Conservation (phyloP, 2,113 vertebrate genomes). For the Coptodon bakossiorum region DNA sequence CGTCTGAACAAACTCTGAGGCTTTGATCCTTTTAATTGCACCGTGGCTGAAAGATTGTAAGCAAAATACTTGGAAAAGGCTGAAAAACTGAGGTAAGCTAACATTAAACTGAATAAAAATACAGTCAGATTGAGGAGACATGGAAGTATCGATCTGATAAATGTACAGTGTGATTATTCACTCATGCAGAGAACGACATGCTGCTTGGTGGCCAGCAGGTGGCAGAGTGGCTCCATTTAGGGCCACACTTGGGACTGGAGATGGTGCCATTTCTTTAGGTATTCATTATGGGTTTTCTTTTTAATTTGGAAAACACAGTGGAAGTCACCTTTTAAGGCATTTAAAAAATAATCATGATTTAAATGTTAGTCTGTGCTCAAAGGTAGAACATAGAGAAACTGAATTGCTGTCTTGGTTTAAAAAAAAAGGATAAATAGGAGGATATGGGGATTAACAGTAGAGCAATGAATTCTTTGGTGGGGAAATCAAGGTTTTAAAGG, state of each 20-base stretch:
- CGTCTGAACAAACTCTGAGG: neutral
- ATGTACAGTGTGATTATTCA: neutral
- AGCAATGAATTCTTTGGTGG: neutral
- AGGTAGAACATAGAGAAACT: neutral
- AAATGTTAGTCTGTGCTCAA: neutral
- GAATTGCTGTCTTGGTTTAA: neutral
- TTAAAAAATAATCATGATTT: neutral
- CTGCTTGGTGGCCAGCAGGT: constrained; percentile 35
- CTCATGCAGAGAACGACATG: neutral
- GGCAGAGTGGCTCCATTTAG: constrained; percentile 32
- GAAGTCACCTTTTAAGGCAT: neutral
- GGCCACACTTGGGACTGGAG: neutral
- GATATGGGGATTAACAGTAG: neutral
- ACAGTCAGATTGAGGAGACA: neutral
- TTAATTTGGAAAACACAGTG: neutral
- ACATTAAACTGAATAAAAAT: neutral
- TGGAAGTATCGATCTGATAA: neutral
- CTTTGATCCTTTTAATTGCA: neutral
- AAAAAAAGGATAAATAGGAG: neutral
- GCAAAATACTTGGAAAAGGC: neutral
- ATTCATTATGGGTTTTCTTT: accelerated
- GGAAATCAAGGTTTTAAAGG: neutral
- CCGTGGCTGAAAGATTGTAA: neutral
- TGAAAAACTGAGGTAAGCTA: accelerated
- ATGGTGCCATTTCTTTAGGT: neutral